Conservation (phyloP, 2,888 invertebrate species). For the Pseudeuparius sepicola region DNA sequence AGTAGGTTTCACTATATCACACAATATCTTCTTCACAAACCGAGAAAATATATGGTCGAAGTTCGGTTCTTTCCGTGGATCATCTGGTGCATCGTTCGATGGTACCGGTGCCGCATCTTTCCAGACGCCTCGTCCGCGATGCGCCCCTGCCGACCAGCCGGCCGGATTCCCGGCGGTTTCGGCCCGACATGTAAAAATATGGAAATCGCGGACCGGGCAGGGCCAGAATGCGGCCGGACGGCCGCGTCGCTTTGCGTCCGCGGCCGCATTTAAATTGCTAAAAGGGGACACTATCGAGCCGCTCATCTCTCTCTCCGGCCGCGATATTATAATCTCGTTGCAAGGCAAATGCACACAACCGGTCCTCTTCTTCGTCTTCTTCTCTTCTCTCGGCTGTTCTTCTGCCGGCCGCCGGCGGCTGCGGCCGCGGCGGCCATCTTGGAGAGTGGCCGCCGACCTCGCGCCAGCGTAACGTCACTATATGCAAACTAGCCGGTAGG, state of each 20-base stretch:
- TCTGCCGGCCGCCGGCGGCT: too few relatives aligned
- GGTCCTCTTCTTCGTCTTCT: constrained; percentile 35
- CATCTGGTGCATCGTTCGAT: too few relatives aligned
- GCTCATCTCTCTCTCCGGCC: constrained; percentile 35
- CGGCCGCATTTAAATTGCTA: constrained; percentile 42
- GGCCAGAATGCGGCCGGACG: constrained; percentile 32
- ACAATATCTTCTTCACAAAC: too few relatives aligned
- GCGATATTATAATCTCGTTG: constrained; percentile 40
- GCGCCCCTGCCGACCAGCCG: too few relatives aligned
- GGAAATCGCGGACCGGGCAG: constrained; percentile 28
- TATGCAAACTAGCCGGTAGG: constrained; percentile 31
- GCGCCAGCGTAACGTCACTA: too few relatives aligned
- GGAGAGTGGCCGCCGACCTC: constrained; percentile 23
- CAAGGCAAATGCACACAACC: constrained; percentile 40
- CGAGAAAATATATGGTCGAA: too few relatives aligned
- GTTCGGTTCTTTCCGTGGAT: too few relatives aligned
- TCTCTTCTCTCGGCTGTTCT: constrained; percentile 17
- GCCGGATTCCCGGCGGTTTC: too few relatives aligned
- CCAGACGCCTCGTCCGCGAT: too few relatives aligned
- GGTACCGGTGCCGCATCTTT: too few relatives aligned
- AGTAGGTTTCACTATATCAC: too few relatives aligned
- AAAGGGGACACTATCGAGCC: constrained; percentile 39
- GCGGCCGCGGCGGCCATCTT: constrained; percentile 38
- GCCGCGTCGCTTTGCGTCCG: constrained; percentile 38
- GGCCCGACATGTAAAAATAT: constrained; percentile 34